Evolutionary conservation across 2,888 invertebrate species (phyloP).

Genomic region (Harmothoe impar): DNA sequence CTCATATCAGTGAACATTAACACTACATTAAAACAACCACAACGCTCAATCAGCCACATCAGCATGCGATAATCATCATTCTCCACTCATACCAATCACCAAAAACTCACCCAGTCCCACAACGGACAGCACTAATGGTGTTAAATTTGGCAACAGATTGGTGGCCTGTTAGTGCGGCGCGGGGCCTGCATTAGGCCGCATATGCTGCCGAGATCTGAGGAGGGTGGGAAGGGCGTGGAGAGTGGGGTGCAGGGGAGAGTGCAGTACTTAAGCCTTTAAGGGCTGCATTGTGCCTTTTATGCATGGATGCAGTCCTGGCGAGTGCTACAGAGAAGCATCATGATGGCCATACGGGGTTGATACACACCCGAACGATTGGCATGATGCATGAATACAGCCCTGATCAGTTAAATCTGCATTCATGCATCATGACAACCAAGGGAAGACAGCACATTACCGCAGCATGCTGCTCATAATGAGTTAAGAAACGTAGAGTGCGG

Average conservation of each 20-base stretch:
- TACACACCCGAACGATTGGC: too few species aligned
- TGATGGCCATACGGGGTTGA: too few species aligned
- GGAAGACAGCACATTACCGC: too few species aligned
- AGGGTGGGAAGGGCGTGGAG: not conserved
- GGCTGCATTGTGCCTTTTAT: too few species aligned
- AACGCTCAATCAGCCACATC: not conserved
- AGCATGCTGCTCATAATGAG: too few species aligned
- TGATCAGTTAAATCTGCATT: too few species aligned
- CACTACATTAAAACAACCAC: not conserved
- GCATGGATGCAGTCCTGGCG: too few species aligned
- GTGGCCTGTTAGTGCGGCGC: conserved; percentile 9
- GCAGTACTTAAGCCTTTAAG: conserved; percentile 26
- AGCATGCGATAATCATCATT: not conserved
- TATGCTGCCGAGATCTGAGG: conserved; percentile 36
- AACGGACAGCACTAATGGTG: conserved; percentile 3
- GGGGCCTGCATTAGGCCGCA: conserved; percentile 42
- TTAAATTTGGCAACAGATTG: conserved; percentile 58
- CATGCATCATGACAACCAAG: too few species aligned
- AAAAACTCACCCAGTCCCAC: not conserved
- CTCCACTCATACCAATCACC: not conserved
- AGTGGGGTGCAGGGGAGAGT: not conserved
- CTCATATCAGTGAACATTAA: not conserved
- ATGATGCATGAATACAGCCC: too few species aligned
- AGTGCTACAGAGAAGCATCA: too few species aligned
- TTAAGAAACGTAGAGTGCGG: not conserved